phyloP scores from a whole-genome alignment of 1,140 invertebrate genomes.

The Neotoxoptera formosana region DNA sequence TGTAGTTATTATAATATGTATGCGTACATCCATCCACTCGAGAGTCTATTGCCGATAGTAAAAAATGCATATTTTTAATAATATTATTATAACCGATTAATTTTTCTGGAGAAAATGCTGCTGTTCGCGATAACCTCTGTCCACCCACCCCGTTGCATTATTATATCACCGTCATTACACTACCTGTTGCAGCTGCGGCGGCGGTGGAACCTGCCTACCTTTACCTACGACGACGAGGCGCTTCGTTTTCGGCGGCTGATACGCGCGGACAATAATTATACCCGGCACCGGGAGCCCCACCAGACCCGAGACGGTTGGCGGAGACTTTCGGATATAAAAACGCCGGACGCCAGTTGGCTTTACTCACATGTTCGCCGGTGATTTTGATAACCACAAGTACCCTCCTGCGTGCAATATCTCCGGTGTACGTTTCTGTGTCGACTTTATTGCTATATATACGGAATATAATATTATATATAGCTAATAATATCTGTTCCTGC shows the following conservation, averaged over 20 bases:
- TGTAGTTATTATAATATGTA: too few species aligned
- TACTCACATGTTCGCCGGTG: conserved; percentile 6
- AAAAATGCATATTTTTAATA: neutral
- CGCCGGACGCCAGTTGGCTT: neutral
- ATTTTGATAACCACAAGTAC: neutral
- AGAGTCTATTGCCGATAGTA: neutral
- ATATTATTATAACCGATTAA: neutral
- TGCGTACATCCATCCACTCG: too few species aligned
- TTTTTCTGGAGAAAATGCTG: neutral
- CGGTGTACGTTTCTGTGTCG: neutral
- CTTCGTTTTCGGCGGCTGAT: neutral
- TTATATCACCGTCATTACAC: too few species aligned
- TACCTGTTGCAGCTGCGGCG: neutral
- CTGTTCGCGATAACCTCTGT: neutral
- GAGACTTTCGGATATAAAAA: conserved; percentile 41
- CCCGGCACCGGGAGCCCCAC: neutral
- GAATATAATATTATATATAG: neutral
- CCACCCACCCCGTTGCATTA: neutral
- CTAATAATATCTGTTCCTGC: neutral
- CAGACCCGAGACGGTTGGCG: neutral
- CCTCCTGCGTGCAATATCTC: neutral
- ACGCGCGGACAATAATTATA: neutral
- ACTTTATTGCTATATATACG: neutral
- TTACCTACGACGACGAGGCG: neutral
- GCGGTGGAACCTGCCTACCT: neutral